Evolutionary conservation across 1,140 invertebrate genomes (phyloP), one percentile per base, ranked within the genome.

Genomic region (Drosophila bocqueti): DNA sequence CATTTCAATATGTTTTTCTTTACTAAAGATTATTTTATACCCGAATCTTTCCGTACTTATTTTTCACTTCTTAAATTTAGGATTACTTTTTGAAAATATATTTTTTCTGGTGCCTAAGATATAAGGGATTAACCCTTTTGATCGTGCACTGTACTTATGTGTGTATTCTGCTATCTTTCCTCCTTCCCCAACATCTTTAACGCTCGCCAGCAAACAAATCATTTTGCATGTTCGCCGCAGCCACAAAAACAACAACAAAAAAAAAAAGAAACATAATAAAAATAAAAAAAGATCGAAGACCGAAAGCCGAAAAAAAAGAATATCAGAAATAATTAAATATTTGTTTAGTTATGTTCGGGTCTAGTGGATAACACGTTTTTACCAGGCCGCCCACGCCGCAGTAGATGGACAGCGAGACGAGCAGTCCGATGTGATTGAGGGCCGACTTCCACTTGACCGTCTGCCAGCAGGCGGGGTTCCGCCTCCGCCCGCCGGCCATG

Each of bases 311-410:
- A 36, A 54, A 31, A 13, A 38, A 29, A 60, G 29, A 38, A 29
- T 9, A 26, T 21, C 36, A 34, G 24, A 58, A 66, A 58, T 64
- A 76, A 43, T 76, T 76, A 55, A 76, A 76, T 76, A 76, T 76
- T 76, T 66, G 36, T 52, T 46, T 77, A 34, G 46, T 64, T 73
- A 47, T 60, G 46, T 60, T 68, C 52, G 63, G 63, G 67, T 71
- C 67, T 68, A 52, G 29, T 29, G 46, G 55, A 21, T 31, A 47
- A 66, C 45, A 72, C 67, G 52, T 72, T 94, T 95, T 95, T 94
- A 97, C 96, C 94, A 96, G 92, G 81, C 96, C 96, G 63, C 96
- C 96, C 47, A 95, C 94, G 34, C 94, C 95, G 2, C 96, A 96
- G 79, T 97, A 97, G 34, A 96, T 90, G 94, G 96, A 96, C 15